These are phyloP conservation scores for Aplidium turbinatum DNA, from an alignment of 23 tunicate genomes.

Conservation along the genomic window DNA sequence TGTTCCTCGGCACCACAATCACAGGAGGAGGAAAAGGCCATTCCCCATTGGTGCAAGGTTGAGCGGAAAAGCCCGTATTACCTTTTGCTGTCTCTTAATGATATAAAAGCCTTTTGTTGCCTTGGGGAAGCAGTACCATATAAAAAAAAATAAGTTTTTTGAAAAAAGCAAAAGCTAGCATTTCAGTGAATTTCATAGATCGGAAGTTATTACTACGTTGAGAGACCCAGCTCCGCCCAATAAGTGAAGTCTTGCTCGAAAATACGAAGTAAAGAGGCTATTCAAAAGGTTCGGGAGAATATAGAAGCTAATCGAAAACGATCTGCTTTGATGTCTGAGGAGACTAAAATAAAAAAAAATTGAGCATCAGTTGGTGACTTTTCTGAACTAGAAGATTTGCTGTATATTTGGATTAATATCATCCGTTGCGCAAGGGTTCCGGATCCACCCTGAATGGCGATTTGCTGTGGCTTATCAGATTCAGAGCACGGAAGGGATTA, in stretches of 20 bases:
- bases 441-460: too few relatives aligned
- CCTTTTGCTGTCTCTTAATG: too few relatives aligned
- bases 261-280: background rate
- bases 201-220: background rate
- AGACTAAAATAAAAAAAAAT: background rate
- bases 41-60: too few relatives aligned
- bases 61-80: too few relatives aligned
- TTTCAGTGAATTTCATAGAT: background rate
- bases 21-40: too few relatives aligned
- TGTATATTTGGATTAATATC: too few relatives aligned
- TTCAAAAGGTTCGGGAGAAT: background rate
- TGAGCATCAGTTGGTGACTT: background rate
- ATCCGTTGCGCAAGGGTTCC: too few relatives aligned
- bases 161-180: constrained; percentile 1
- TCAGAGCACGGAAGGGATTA: background rate
- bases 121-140: too few relatives aligned
- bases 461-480: background rate
- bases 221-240: background rate
- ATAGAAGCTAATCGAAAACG: background rate
- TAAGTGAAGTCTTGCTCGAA: background rate
- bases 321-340: background rate
- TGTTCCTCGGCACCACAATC: too few relatives aligned
- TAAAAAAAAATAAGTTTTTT: too few relatives aligned
- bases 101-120: too few relatives aligned
- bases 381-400: too few relatives aligned